Base-by-base conservation (phyloP, 2,888 invertebrate species). In the Amblyjoppa proteus region DNA sequence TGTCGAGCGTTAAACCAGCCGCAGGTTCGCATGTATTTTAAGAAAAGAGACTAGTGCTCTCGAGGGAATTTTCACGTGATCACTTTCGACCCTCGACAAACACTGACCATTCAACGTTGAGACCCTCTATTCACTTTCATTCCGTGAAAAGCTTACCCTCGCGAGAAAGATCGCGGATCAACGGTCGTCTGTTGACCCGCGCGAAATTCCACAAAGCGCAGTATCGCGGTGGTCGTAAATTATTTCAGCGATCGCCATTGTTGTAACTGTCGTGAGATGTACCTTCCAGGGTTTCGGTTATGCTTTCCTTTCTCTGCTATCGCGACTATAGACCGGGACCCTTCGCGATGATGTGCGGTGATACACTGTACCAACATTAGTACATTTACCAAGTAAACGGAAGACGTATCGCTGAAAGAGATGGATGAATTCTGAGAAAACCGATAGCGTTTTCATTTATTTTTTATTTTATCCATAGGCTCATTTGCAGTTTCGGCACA, bases 91-190 rank as follows among this genome's bases (percentile, higher is more conserved):
- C 71, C 79, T 71, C 56, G 69, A 71, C 49, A 84, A 80, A 80
- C 84, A 71, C 64, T 76, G 84, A 73, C 76, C 84, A 80, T 80
- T 84, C 69, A 80, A 64, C n/a, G 80, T 45, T 70, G 38, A 66
- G 64, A 70, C 69, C 20, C 49, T 34, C 79, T 49, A 71, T 84
- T 84, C 84, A 73, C 84, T 80, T 80, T 80, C 71, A 68, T 70
- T 53, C 71, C 16, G 66, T 64, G 71, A 84, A 80, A 84, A 80
- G 80, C 64, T 80, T 73, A 71, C 70, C 70, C 71, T 76, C 56
- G 66, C 51, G 79, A 45, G 45, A 58, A 61, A 79, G 16, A 41
- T 25, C 38, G 41, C 70, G 11, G n/a, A 70, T 71, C 56, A 16
- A 38, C 31, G 56, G 13, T 45, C 75, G 83, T 75, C 25, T 69